Conservation (phyloP, 2,888 invertebrate species). For the Troides oblongomaculatus region DNA sequence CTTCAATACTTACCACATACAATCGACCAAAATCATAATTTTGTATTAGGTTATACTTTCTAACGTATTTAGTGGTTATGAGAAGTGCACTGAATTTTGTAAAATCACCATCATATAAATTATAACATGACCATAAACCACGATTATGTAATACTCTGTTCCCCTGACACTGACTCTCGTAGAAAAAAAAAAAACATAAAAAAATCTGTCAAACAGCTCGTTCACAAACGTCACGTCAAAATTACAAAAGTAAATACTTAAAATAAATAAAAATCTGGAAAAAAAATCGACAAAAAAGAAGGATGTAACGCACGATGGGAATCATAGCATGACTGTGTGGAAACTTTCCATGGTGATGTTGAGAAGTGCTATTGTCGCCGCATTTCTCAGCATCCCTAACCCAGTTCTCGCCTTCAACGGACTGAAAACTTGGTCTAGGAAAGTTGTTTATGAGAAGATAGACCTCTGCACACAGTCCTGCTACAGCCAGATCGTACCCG, state of each 20-base stretch:
- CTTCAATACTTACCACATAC: too few species aligned
- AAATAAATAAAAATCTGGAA: constrained; percentile 31
- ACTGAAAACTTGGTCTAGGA: constrained; percentile 63
- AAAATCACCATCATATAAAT: not conserved
- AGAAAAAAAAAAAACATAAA: constrained; percentile 42
- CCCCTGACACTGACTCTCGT: constrained; percentile 26
- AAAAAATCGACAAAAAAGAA: constrained; percentile 33
- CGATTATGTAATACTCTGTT: constrained; percentile 10
- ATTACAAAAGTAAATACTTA: constrained; percentile 31
- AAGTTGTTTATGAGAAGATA: constrained; percentile 59
- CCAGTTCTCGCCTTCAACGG: constrained; percentile 60
- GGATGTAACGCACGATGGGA: constrained; percentile 34
- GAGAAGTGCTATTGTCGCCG: constrained; percentile 58
- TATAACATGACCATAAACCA: not conserved
- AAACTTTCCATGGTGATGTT: constrained; percentile 57
- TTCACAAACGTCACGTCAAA: constrained; percentile 40
- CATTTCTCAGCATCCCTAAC: constrained; percentile 62
- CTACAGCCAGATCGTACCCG: constrained; percentile 63
- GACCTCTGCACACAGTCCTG: constrained; percentile 71
- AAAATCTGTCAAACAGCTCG: constrained; percentile 37
- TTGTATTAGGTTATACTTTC: too few species aligned
- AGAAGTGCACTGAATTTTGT: too few species aligned
- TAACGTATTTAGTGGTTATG: too few species aligned
- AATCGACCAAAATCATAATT: too few species aligned
- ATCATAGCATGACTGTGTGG: constrained; percentile 50